Base-by-base conservation (phyloP, 2,888 invertebrate species). In the Apodemia zela region DNA sequence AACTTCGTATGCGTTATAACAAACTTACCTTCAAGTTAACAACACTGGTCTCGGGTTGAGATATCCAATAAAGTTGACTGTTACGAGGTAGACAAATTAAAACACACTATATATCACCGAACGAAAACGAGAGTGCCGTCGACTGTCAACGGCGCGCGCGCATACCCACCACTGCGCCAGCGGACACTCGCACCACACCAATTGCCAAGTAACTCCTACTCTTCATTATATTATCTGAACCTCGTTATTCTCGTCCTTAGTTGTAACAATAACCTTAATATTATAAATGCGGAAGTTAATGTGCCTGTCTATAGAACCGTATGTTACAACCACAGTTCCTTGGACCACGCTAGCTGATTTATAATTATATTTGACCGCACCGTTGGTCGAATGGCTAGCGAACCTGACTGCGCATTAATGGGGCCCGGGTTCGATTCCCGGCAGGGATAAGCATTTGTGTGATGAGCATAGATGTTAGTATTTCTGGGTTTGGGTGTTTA, bases 141-240 rank as follows among this genome's bases (percentile, higher is more conserved):
- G 74, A 73, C 79, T 77, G 79, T 72, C 72, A 73, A 67, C 76
- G 72, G 73, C 81, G 79, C 82, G 80, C 77, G 77, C 79, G 81
- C 73, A 73, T 68, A 70, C 71, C 68, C 68, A 69, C 69, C 78
- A 85, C 86, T 87, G 86, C 78, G 79, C 74, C 47, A 35, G 35
- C 33, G 71, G 73, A 71, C 68, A 8, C 58, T 58, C 11, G 47
- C 65, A 47, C 62, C 17, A 35, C 61, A 63, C 35, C 10, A 35
- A 35, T 35, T 35, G 11, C 35, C 35, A 35, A 35, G 35, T 35
- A 66, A 66, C 74, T 74, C 73, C 74, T 71, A 71, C 70, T 70
- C 69, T 68, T 66, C 49, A 61, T 61, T 54, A 38, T 35, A 11
- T 10, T 15, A 17, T 47, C 18, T 35, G 42, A 25, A 60, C 15